These are phyloP conservation scores for Amphiprion percula DNA, from an alignment of 2,113 vertebrate genomes.

Conservation along the genomic window DNA sequence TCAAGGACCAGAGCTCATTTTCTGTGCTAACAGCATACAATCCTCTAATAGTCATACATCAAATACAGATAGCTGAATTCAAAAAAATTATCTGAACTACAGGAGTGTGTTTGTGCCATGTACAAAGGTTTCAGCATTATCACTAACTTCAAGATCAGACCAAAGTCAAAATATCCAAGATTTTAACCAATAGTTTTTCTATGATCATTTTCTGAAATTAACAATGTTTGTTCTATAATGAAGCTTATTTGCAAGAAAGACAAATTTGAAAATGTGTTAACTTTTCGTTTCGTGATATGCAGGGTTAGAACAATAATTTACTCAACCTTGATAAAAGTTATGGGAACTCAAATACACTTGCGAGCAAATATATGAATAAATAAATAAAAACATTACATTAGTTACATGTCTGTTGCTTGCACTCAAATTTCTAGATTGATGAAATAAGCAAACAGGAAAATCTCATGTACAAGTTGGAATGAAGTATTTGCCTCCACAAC, in stretches of 20 bases:
- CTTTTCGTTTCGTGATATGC: background rate
- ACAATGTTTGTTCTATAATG: too few relatives aligned
- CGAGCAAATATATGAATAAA: background rate
- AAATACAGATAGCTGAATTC: background rate
- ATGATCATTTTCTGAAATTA: background rate
- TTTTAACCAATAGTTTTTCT: too few relatives aligned
- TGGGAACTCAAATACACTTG: background rate
- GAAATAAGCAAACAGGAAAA: too few relatives aligned
- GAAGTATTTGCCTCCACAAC: too few relatives aligned
- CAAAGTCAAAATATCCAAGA: background rate
- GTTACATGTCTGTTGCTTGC: too few relatives aligned
- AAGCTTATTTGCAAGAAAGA: background rate
- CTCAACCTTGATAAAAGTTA: background rate
- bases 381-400: too few relatives aligned
- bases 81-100: background rate
- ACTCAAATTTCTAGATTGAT: too few relatives aligned
- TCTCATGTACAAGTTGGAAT: too few relatives aligned
- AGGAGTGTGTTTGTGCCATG: background rate
- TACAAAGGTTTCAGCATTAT: background rate
- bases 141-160: background rate
- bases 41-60: background rate
- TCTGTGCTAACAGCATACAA: background rate
- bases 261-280: background rate
- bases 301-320: background rate
- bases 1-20: constrained; percentile 22